A percentile compares a stretch with the other conserved stretches of the same genome.
Evolutionary conservation across 1,140 invertebrate genomes (phyloP).

Genomic region (Lordiphosa stackelbergi): DNA sequence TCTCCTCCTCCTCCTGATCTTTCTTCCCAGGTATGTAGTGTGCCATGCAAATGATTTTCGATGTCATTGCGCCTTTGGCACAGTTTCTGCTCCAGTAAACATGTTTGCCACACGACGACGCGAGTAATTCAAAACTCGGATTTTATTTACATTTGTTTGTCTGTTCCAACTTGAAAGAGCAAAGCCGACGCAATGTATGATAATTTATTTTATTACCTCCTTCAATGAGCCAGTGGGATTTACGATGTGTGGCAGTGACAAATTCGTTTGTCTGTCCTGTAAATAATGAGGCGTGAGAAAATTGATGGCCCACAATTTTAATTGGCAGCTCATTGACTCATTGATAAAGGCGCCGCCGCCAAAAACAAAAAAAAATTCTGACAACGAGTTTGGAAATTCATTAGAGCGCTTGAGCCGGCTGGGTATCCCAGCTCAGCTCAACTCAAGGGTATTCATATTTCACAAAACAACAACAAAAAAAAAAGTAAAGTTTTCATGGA

Average conservation of each 20-base stretch:
- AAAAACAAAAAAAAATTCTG: too few relatives aligned
- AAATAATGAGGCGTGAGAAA: slow-evolving; percentile 30
- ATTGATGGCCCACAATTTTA: slow-evolving; percentile 20
- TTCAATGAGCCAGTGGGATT: slow-evolving; percentile 27
- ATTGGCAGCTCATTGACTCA: slow-evolving; percentile 32
- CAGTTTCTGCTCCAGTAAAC: slow-evolving; percentile 58
- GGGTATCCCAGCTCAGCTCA: too few relatives aligned
- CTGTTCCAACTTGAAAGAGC: slow-evolving; percentile 21
- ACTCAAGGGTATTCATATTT: too few relatives aligned
- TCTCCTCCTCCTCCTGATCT: slow-evolving; percentile 3
- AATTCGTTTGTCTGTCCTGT: slow-evolving; percentile 35
- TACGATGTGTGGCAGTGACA: slow-evolving; percentile 33
- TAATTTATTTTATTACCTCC: slow-evolving; percentile 39
- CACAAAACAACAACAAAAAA: too few relatives aligned
- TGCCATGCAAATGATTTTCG: slow-evolving; percentile 12
- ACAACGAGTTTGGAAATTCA: too few relatives aligned
- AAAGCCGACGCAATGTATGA: slow-evolving; percentile 12
- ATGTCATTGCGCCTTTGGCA: slow-evolving; percentile 51
- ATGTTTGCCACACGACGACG: slow-evolving; percentile 14
- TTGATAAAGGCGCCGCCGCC: slow-evolving; percentile 17
- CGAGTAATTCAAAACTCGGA: slow-evolving; percentile 24
- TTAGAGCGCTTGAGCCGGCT: too few relatives aligned
- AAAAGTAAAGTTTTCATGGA: too few relatives aligned
- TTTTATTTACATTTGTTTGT: slow-evolving; percentile 28
- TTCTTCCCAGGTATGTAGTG: background rate